Evolutionary conservation across 2,888 invertebrate species (phyloP), one percentile per base, ranked within the genome.

Genomic region (Ennomos quercinarius): DNA sequence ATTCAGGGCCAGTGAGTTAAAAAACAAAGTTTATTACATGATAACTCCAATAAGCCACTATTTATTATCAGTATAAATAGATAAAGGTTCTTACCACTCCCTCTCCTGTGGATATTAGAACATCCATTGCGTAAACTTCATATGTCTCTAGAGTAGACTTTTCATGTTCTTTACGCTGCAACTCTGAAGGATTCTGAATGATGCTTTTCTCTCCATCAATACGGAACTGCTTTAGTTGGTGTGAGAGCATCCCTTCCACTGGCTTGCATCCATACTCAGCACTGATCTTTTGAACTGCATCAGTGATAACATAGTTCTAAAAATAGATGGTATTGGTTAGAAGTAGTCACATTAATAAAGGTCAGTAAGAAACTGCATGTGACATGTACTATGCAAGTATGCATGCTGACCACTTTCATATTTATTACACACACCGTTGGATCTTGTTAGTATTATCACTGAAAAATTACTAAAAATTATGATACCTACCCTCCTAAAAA

Each of bases 61-160:
- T 17, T 17, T 17, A 2, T 27, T 27, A 27, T 27, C 27, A 27
- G 27, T 27, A n/a, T n/a, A n/a, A 27, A 39, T 11, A 13, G 27
- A 6, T 35, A 35, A 12, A 41, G 11, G 9, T 34, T 91, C 94
- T 91, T 89, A 96, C 96, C 85, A 97, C 95, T 78, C 98, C 99
- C 82, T 99, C 99, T 48, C 99, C 99, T 57, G 98, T 96, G 77
- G 98, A 98, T 63, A 99, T 95, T 60, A 99, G 94, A n/a, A 99
- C 98, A 93, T 99, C 99, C 94, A 99, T 97, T 34, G 98, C 99
- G 91, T 99, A 99, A 0, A 99, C 99, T 93, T 99, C 99, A 86
- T 99, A 96, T 53, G 97, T 96, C 83, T 99, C 99, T 84, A 99
- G 95, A 62, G 97, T 97, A 80, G 96, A 97, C 84, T 99, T 99